Evolutionary conservation across 2,888 invertebrate genomes (phyloP).

Genomic region (Drosophila putrida): DNA sequence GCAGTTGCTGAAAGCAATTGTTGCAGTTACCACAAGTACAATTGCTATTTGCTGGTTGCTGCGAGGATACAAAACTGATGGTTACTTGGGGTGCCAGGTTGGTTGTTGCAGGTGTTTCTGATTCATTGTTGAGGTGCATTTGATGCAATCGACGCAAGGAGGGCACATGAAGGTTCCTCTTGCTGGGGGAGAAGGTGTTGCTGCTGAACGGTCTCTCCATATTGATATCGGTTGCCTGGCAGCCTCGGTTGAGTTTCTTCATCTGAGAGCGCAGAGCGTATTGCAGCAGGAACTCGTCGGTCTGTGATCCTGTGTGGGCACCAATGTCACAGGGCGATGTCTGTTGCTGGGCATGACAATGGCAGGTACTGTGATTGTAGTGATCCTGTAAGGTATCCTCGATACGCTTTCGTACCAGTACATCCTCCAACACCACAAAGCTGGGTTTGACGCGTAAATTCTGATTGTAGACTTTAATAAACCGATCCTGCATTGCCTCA

Average conservation of each 20-base stretch:
- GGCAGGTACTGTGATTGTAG: constrained; percentile 8
- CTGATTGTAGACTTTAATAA: constrained; percentile 46
- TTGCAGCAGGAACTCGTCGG: constrained; percentile 45
- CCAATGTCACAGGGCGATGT: constrained; percentile 35
- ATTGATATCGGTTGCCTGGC: constrained; percentile 44
- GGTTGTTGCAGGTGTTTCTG: background rate
- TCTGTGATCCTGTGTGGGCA: constrained; percentile 45
- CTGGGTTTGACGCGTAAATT: constrained; percentile 54
- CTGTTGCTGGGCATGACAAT: constrained; percentile 39
- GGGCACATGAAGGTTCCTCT: background rate
- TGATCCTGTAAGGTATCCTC: constrained; percentile 30
- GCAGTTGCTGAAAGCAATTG: constrained; percentile 31
- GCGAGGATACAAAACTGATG: constrained; percentile 47
- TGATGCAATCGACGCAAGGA: constrained; percentile 2
- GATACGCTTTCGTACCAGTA: constrained; percentile 22
- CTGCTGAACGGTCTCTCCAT: background rate
- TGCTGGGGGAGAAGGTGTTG: background rate
- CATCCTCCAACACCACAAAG: constrained; percentile 60
- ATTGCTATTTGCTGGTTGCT: background rate
- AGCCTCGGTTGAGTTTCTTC: constrained; percentile 30
- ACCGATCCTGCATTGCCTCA: constrained; percentile 21
- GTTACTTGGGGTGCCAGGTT: constrained; percentile 39
- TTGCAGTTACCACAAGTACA: constrained; percentile 25
- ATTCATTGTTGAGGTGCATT: background rate
- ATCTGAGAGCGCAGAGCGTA: constrained; percentile 15